These are phyloP conservation scores for Gobionotothen gibberifrons DNA, from an alignment of 2,797 vertebrate species.

Conservation along the genomic window DNA sequence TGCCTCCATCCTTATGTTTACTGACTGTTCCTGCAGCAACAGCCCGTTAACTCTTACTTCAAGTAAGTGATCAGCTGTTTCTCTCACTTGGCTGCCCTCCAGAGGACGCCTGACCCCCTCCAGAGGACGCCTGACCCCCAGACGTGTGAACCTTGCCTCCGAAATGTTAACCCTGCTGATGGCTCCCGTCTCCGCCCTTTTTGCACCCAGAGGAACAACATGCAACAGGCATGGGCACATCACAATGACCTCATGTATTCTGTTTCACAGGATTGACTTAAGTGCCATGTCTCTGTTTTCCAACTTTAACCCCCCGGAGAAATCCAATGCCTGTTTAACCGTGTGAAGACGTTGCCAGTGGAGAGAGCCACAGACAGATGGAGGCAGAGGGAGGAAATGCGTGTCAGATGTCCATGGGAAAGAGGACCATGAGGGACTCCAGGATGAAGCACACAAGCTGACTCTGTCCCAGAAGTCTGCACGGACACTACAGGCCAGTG, in stretches of 20 bases:
- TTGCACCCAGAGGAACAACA: background rate
- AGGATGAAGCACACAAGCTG: slow-evolving; percentile 28
- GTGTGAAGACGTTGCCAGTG: slow-evolving; percentile 18
- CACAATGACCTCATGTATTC: slow-evolving; percentile 28
- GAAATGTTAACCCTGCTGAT: slow-evolving; percentile 7
- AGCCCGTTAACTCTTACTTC: background rate
- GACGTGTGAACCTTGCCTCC: slow-evolving; percentile 15
- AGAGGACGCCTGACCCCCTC: background rate
- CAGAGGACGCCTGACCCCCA: background rate
- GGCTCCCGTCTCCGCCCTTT: background rate
- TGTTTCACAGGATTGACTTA: slow-evolving; percentile 46
- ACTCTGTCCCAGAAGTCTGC: slow-evolving; percentile 41
- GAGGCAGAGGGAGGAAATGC: slow-evolving; percentile 54
- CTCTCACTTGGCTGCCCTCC: slow-evolving; percentile 8
- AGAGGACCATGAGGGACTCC: slow-evolving; percentile 61
- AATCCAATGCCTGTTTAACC: slow-evolving; percentile 35
- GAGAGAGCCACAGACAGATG: slow-evolving; percentile 35
- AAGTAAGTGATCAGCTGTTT: slow-evolving; percentile 18
- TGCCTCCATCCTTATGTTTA: background rate
- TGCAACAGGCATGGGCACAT: background rate
- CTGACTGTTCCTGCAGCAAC: background rate
- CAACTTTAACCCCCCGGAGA: slow-evolving; percentile 27
- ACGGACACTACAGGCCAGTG: slow-evolving; percentile 32
- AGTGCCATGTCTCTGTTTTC: slow-evolving; percentile 33
- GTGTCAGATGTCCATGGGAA: slow-evolving; percentile 78